Base-by-base conservation (phyloP, 2,888 invertebrate genomes). In the Gnatocerus cornutus region DNA sequence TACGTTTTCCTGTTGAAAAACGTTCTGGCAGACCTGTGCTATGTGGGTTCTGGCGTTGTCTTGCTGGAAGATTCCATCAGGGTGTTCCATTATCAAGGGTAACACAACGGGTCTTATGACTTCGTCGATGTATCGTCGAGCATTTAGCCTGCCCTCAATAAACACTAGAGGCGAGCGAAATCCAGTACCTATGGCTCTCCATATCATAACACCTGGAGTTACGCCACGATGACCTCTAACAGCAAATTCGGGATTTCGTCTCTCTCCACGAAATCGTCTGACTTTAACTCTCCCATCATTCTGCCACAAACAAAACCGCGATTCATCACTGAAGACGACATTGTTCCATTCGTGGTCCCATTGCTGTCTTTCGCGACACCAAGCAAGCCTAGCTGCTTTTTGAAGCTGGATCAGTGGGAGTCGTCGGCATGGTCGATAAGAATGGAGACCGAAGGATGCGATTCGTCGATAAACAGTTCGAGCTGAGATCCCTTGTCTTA, bases 281-380 rank as follows among this genome's bases (percentile, higher is more conserved):
- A n/a, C n/a, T n/a, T n/a, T n/a, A n/a, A n/a, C n/a, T n/a, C n/a
- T 21, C 27, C 7, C 4, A 3, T 52, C 27, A 52, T 52, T 27
- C 21, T 12, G n/a, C 52, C 52, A 29, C 29, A 52, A 21, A 52
- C n/a, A 52, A 52, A 52, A 52, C 1, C 10, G 52, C 3, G 27
- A 29, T 21, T 27, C 52, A 21, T 52, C 52, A 29, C 52, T 52
- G n/a, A 52, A 52, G 2, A 52, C 4, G 29, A 52, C 29, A 27
- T 52, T 1, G 29, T 52, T n/a, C 27, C 52, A 52, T 30, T 52
- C 10, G n/a, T 10, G 3, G n/a, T 1, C n/a, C 52, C 52, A 52
- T 4, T 30, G 7, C 12, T 30, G 16, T 29, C 30, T 12, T 29
- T 27, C 52, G 2, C 33, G 1, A 21, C 21, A 21, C 21, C 21